A percentile compares a stretch with the other conserved stretches of the same genome.
phyloP scores from a whole-genome alignment of 2,797 vertebrate genomes.

The Hippocampus kuda region DNA sequence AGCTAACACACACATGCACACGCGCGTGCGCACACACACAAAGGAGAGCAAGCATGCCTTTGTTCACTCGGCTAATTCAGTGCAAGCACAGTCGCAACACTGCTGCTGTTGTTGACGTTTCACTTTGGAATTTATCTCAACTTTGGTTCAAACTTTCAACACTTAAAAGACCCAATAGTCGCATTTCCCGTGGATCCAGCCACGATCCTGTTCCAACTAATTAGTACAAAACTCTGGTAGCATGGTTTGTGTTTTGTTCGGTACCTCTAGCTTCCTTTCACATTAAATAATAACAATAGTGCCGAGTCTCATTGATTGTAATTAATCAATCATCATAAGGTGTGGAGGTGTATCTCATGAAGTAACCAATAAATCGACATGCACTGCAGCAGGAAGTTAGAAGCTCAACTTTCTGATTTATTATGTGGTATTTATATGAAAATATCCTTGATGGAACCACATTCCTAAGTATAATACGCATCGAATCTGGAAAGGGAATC shows the following conservation, averaged over 20 bases:
- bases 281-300: no score
- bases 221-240: no score
- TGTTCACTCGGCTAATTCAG: constrained; percentile 41
- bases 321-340: no score
- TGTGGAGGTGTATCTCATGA: background rate
- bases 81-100: constrained; percentile 22
- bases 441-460: background rate
- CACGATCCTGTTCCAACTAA: no score
- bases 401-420: constrained; percentile 3
- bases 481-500: constrained; percentile 19
- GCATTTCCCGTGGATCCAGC: no score
- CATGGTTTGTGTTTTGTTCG: no score
- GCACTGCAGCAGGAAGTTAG: background rate
- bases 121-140: constrained; percentile 7
- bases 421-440: background rate
- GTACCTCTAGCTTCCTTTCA: no score
- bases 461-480: constrained; percentile 17
- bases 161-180: background rate
- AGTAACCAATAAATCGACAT: background rate
- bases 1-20: constrained; percentile 25
- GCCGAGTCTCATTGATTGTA: no score
- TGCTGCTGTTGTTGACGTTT: background rate
- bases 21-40: constrained; percentile 30
- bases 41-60: constrained; percentile 46
- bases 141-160: background rate